phyloP scores from a whole-genome alignment of 2,797 vertebrate species.

The Emys orbicularis region DNA sequence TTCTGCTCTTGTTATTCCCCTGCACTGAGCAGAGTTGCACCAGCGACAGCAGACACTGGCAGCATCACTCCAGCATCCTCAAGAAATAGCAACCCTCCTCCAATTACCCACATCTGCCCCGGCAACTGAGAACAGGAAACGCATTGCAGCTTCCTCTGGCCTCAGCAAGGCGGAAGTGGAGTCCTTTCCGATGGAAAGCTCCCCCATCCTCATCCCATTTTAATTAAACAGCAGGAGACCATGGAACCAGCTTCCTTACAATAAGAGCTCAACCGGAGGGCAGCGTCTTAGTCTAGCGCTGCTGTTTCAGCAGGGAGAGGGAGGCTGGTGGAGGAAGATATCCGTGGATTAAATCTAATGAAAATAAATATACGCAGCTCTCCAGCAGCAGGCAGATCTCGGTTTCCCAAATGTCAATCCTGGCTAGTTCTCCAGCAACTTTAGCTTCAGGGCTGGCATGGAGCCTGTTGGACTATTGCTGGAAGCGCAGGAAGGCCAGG shows the following conservation, averaged over 20 bases:
- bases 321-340: not conserved
- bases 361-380: constrained; percentile 60
- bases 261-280: constrained; percentile 65
- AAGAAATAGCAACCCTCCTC: not conserved
- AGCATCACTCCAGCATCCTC: not conserved
- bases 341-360: constrained; percentile 48
- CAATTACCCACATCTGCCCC: not conserved
- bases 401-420: not conserved
- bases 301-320: constrained; percentile 29
- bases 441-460: accelerated
- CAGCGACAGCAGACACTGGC: not conserved
- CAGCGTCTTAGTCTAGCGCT: constrained; percentile 36
- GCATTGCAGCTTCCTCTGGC: accelerated
- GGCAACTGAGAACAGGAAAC: not conserved
- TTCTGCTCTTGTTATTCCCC: not conserved
- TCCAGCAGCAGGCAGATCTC: not conserved
- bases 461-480: not conserved
- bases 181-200: not conserved
- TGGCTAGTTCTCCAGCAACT: constrained; percentile 19
- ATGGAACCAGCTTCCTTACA: constrained; percentile 34
- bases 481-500: constrained; percentile 3
- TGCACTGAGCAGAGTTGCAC: not conserved
- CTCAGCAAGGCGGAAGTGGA: accelerated
- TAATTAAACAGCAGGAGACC: constrained; percentile 72
- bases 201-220: constrained; percentile 15